phyloP scores from a whole-genome alignment of 1,140 invertebrate species.

The Helicoverpa zea region DNA sequence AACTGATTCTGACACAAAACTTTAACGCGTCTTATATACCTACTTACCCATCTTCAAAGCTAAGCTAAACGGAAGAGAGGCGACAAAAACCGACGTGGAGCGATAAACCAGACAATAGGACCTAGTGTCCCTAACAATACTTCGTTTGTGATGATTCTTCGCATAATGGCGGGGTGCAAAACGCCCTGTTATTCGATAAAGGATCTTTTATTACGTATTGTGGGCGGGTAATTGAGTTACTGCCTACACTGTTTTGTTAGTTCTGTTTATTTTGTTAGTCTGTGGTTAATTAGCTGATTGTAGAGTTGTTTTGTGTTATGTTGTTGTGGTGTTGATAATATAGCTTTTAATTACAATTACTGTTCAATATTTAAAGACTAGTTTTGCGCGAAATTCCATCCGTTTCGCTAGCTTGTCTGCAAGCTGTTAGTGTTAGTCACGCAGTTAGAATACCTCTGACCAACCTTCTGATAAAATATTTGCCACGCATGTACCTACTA shows the following conservation, averaged over 20 bases:
- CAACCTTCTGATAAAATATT: too few relatives aligned
- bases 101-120: constrained; percentile 84
- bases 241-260: constrained; percentile 61
- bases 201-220: constrained; percentile 80
- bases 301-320: not conserved
- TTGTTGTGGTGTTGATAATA: too few relatives aligned
- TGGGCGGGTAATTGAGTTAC: constrained; percentile 82
- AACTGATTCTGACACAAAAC: not conserved
- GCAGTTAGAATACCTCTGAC: too few relatives aligned
- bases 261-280: constrained; percentile 56
- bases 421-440: too few relatives aligned
- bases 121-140: constrained; percentile 83
- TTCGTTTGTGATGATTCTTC: constrained; percentile 86
- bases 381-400: too few relatives aligned
- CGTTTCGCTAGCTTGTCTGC: too few relatives aligned
- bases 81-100: constrained; percentile 80
- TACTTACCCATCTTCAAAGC: constrained; percentile 66
- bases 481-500: too few relatives aligned
- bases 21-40: constrained; percentile 47
- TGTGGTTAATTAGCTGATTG: constrained; percentile 57
- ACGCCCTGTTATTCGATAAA: constrained; percentile 81
- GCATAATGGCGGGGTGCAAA: constrained; percentile 83
- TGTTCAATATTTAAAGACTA: too few relatives aligned
- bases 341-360: too few relatives aligned
- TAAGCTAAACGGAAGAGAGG: constrained; percentile 79